Evolutionary conservation across 2,113 vertebrate genomes (phyloP), one percentile per base, ranked within the genome.

Genomic region (Platysteira castanea): DNA sequence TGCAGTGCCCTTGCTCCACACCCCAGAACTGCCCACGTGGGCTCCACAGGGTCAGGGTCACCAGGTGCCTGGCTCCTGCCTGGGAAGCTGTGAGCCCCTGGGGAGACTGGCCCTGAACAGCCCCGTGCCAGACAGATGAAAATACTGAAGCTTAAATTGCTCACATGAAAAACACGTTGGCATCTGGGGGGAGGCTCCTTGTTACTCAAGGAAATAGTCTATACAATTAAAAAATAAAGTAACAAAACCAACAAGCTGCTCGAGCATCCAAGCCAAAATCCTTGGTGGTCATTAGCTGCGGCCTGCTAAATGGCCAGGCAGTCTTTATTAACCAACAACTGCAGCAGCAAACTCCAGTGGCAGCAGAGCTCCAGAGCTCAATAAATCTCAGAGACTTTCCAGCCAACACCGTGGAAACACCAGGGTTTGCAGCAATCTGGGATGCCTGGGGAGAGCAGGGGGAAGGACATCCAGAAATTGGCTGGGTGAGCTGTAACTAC

Each of bases 401-500:
- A 87, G 78, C 27, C 78, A 67, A 23, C 1, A 10, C 22, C 80
- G 79, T 2, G 42, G 67, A 60, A 92, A 57, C 39, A 52, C 7
- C 14, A 54, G 52, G 87, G 69, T 30, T 80, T 87, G 79, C 85
- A 93, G 73, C 86, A 75, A 49, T 54, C 41, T 75, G 68, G 13
- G 81, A 28, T 64, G 75, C 71, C 87, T 87, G n/a, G 63, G 70
- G 79, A 90, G 39, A 87, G 67, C 71, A 82, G 33, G 54, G 63
- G 42, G 59, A 95, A 88, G 63, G 63, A 81, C 4, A 8, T 28
- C 16, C 80, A 76, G 56, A 49, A 73, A 93, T 17, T 56, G 88
- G 24, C 88, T 82, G 67, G 79, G 59, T 71, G 71, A 89, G 85
- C 68, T 95, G 82, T 69, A 96, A 74, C 92, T 79, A 33, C 80